Evolutionary conservation across 2,113 vertebrate genomes (phyloP).

Genomic region (Poeciliopsis turrubarensis): DNA sequence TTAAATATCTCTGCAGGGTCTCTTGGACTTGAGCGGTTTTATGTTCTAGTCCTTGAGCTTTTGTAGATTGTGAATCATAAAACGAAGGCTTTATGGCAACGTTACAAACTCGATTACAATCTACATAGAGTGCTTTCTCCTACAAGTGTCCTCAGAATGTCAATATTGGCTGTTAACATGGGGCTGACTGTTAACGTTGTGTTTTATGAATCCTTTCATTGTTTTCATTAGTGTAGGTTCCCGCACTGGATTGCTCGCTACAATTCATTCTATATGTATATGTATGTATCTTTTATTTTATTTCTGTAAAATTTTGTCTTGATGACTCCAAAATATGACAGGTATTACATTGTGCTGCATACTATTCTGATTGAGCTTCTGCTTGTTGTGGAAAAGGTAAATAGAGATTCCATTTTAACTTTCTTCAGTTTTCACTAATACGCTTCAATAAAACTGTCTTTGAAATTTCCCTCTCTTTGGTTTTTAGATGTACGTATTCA

Average conservation of each 20-base stretch:
- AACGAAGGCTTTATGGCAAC: slow-evolving; percentile 74
- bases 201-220: slow-evolving; percentile 4
- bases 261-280: too few relatives aligned
- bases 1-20: slow-evolving; percentile 15
- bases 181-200: slow-evolving; percentile 23
- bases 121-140: slow-evolving; percentile 61
- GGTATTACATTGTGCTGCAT: slow-evolving; percentile 30
- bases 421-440: slow-evolving; percentile 38
- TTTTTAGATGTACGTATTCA: slow-evolving; percentile 62
- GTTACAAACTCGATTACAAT: slow-evolving; percentile 63
- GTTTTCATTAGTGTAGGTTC: too few relatives aligned
- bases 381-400: slow-evolving; percentile 19
- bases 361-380: slow-evolving; percentile 13
- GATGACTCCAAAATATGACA: slow-evolving; percentile 9
- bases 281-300: too few relatives aligned
- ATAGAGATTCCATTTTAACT: slow-evolving; percentile 21
- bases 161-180: slow-evolving; percentile 62
- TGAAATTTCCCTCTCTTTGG: slow-evolving; percentile 36
- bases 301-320: slow-evolving; percentile 3
- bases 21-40: slow-evolving; percentile 68
- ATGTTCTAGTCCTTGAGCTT: slow-evolving; percentile 76
- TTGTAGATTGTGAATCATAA: slow-evolving; percentile 71
- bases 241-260: too few relatives aligned
- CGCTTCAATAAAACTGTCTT: slow-evolving; percentile 33
- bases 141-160: slow-evolving; percentile 61